phyloP scores from a whole-genome alignment of 2,113 vertebrate species.

The Centropristis striata region DNA sequence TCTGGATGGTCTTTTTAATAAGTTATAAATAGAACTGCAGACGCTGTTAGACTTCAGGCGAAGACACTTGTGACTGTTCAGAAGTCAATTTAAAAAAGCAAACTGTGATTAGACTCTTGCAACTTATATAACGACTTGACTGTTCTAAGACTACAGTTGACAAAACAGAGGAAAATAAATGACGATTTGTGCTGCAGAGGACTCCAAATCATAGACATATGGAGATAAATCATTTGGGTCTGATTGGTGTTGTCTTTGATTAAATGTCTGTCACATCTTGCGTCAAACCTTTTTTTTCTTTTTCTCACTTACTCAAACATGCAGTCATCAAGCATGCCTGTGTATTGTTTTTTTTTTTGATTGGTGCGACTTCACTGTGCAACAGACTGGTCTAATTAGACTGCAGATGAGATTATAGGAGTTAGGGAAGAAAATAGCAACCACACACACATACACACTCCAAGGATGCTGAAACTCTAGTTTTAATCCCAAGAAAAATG shows the following conservation, averaged over 20 bases:
- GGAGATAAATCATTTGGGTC: background rate
- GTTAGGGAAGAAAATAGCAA: conserved; percentile 39
- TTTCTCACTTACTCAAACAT: conserved; percentile 17
- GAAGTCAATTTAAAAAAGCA: conserved; percentile 10
- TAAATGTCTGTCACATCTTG: background rate
- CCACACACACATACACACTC: conserved; percentile 1
- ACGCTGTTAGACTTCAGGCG: conserved; percentile 9
- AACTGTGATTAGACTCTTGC: conserved; percentile 13
- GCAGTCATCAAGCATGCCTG: background rate
- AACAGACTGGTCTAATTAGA: conserved; percentile 53
- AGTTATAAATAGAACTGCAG: conserved; percentile 39
- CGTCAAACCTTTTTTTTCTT: background rate
- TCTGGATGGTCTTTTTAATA: conserved; percentile 20
- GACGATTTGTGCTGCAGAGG: background rate
- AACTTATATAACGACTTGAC: background rate
- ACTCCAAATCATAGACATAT: background rate
- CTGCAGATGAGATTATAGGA: conserved; percentile 57
- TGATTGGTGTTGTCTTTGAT: background rate
- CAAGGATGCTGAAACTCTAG: background rate
- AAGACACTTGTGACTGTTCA: conserved; percentile 35
- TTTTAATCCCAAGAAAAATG: background rate
- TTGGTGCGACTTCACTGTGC: conserved; percentile 19
- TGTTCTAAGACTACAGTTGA: background rate
- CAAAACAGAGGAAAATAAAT: background rate
- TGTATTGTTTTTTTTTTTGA: background rate